Conservation (phyloP, 2,113 vertebrate genomes). For the Semicossyphus pulcher region DNA sequence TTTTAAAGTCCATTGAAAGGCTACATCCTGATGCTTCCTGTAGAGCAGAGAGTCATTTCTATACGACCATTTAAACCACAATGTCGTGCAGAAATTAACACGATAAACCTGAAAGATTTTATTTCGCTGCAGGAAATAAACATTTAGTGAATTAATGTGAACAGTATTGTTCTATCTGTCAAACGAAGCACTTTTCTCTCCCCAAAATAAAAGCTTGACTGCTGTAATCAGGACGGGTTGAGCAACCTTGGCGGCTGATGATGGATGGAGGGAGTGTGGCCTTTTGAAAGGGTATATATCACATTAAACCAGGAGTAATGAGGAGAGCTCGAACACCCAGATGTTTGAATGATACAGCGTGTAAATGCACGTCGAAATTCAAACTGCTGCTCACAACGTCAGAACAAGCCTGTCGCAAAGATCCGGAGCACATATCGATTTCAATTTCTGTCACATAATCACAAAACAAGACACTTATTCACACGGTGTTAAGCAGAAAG, state of each 20-base stretch:
- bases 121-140: conserved; percentile 38
- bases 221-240: conserved; percentile 75
- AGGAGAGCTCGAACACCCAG: conserved; percentile 77
- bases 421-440: conserved; percentile 2
- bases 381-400: conserved; percentile 43
- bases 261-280: conserved; percentile 81
- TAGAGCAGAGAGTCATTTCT: background rate
- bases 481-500: conserved; percentile 22
- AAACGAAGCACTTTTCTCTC: conserved; percentile 56
- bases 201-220: conserved; percentile 68
- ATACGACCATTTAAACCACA: background rate
- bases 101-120: no score
- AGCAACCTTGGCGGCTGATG: conserved; percentile 76
- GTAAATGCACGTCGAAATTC: conserved; percentile 55
- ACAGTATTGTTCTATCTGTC: conserved; percentile 37
- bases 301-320: conserved; percentile 85
- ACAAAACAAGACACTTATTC: background rate
- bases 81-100: conserved; percentile 2
- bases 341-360: conserved; percentile 80
- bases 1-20: background rate
- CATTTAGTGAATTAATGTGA: conserved; percentile 30
- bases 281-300: conserved; percentile 85
- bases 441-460: conserved; percentile 20
- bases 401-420: background rate
- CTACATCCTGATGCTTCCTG: conserved; percentile 7